A percentile compares a stretch with the other conserved stretches of the same genome.
phyloP scores from a whole-genome alignment of 2,113 vertebrate species.

The Oreocharis arfaki region DNA sequence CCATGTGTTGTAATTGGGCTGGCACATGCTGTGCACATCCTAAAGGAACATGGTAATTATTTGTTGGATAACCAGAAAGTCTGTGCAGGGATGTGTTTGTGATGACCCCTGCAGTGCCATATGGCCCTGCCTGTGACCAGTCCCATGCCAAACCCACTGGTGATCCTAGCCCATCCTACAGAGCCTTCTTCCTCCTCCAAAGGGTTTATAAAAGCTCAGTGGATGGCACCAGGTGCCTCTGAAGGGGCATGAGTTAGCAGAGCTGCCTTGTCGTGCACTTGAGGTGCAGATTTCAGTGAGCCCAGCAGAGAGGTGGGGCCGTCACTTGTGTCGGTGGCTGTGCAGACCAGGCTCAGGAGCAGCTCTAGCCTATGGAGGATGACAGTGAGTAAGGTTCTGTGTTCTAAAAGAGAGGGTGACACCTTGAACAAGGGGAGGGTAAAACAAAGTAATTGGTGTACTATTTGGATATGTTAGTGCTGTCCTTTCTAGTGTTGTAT shows the following conservation, averaged over 20 bases:
- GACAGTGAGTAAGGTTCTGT: neutral
- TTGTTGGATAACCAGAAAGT: neutral
- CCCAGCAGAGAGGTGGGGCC: neutral
- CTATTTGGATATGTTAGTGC: neutral
- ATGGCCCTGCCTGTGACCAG: neutral
- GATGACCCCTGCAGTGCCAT: neutral
- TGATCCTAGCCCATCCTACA: neutral
- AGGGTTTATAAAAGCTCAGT: neutral
- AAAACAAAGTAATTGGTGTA: neutral
- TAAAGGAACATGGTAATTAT: neutral
- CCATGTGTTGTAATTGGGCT: neutral
- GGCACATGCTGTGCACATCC: neutral
- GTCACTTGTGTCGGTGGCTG: accelerated
- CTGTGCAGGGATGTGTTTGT: neutral
- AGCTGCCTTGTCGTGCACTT: accelerated
- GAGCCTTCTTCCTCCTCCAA: neutral
- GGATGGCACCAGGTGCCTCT: neutral
- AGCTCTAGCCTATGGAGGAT: neutral
- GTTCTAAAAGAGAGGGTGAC: neutral
- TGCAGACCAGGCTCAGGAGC: neutral
- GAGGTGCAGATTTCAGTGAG: neutral
- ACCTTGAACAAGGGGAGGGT: neutral
- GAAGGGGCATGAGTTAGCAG: neutral
- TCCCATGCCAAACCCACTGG: neutral
- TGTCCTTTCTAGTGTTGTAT: neutral